phyloP scores from a whole-genome alignment of 2,888 invertebrate species.

The Elmis aenea region DNA sequence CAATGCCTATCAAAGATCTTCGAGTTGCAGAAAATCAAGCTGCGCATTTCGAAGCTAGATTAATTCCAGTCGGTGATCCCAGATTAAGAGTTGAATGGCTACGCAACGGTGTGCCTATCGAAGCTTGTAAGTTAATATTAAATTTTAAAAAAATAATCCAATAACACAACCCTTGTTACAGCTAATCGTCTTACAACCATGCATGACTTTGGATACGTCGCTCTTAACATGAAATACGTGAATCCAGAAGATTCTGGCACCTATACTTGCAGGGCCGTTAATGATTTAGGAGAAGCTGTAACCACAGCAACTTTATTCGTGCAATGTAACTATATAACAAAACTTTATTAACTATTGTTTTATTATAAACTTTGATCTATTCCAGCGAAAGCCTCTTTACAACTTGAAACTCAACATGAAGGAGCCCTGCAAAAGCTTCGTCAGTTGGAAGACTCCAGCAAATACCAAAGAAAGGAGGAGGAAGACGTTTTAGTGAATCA shows the following conservation, averaged over 20 bases:
- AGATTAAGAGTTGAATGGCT: constrained; percentile 91
- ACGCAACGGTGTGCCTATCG: constrained; percentile 84
- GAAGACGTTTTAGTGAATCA: constrained; percentile 75
- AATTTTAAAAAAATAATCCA: not conserved
- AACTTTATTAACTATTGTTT: not conserved
- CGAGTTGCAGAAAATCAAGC: constrained; percentile 86
- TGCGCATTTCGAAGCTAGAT: constrained; percentile 88
- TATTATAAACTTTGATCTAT: constrained; percentile 9
- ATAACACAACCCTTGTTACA: constrained; percentile 36
- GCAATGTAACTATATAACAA: constrained; percentile 61
- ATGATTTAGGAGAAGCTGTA: constrained; percentile 91
- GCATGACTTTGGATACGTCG: constrained; percentile 98
- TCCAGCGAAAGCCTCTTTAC: constrained; percentile 78
- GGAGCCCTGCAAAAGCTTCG: constrained; percentile 82
- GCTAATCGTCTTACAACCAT: constrained; percentile 89
- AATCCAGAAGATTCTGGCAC: constrained; percentile 95
- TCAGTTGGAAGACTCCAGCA: constrained; percentile 76
- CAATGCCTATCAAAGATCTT: constrained; percentile 83
- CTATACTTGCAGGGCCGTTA: constrained; percentile 89
- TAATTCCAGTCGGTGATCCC: constrained; percentile 92
- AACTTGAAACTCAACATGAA: constrained; percentile 86
- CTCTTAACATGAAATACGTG: constrained; percentile 89
- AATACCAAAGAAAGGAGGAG: constrained; percentile 75
- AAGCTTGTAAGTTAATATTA: constrained; percentile 64
- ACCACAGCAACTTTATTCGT: constrained; percentile 89